Conservation (phyloP, 2,888 invertebrate species). For the Drosophila helvetica region DNA sequence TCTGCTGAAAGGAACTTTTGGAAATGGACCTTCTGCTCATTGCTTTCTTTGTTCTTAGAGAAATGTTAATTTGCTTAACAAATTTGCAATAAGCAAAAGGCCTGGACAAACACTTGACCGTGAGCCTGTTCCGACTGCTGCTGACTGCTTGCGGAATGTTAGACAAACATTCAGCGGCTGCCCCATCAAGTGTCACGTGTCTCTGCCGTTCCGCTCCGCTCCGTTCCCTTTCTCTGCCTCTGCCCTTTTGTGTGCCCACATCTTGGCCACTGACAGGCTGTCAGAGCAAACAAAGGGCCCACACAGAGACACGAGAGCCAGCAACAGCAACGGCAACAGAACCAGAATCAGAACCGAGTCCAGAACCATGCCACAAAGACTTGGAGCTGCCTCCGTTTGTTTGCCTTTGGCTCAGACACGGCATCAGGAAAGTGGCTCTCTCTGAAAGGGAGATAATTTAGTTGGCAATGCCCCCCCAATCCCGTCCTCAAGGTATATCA, state of each 20-base stretch:
- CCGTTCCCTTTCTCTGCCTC: slow-evolving; percentile 4
- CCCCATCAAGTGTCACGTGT: slow-evolving; percentile 73
- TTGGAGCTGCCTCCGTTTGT: slow-evolving; percentile 30
- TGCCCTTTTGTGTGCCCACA: slow-evolving; percentile 60
- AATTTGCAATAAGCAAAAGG: slow-evolving; percentile 54
- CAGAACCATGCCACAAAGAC: background rate
- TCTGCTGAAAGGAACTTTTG: background rate
- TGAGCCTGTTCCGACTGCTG: background rate
- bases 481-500: slow-evolving; percentile 33
- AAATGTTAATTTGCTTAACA: slow-evolving; percentile 67
- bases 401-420: slow-evolving; percentile 52
- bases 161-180: slow-evolving; percentile 34
- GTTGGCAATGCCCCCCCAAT: slow-evolving; percentile 6
- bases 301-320: slow-evolving; percentile 25
- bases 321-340: no score
- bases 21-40: background rate
- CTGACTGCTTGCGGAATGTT: slow-evolving; percentile 51
- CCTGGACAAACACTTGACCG: slow-evolving; percentile 54
- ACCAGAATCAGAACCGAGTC: background rate
- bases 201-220: slow-evolving; percentile 16
- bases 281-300: slow-evolving; percentile 69
- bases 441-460: slow-evolving; percentile 39
- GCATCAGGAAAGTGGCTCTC: slow-evolving; percentile 52
- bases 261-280: slow-evolving; percentile 72
- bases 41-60: background rate